Conservation (phyloP, 2,888 invertebrate species). For the Biston betularia region DNA sequence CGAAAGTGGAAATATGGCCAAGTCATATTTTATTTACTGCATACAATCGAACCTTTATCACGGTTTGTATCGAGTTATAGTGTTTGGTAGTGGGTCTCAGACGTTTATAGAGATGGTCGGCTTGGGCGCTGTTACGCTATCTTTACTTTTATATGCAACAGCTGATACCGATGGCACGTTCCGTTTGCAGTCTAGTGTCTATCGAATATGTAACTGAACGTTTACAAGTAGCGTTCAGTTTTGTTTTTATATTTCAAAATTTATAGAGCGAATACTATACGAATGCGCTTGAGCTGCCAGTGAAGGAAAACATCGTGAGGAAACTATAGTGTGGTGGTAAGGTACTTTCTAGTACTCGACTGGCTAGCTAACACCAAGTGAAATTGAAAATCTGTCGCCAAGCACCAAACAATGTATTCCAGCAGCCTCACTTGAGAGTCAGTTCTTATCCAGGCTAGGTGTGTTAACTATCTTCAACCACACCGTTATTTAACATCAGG, state of each 20-base stretch:
- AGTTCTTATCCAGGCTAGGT: no score
- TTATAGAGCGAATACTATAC: neutral
- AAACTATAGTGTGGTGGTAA: no score
- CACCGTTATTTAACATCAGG: no score
- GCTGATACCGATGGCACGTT: conserved; percentile 51
- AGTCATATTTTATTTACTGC: conserved; percentile 86
- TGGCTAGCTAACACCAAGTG: no score
- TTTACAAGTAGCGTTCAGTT: neutral
- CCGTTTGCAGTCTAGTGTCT: conserved; percentile 47
- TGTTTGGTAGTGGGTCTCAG: conserved; percentile 68
- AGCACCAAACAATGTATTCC: no score
- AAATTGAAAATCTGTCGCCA: no score
- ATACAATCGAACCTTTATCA: conserved; percentile 85
- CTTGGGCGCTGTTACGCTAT: conserved; percentile 57
- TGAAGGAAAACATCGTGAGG: no score
- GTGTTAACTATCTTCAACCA: no score
- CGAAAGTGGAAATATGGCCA: conserved; percentile 84
- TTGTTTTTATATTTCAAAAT: neutral
- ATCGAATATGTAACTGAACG: conserved; percentile 26
- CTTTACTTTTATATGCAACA: conserved; percentile 63
- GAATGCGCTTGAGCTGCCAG: no score
- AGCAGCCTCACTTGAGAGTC: no score
- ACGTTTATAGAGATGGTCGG: conserved; percentile 69
- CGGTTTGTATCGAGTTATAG: conserved; percentile 80
- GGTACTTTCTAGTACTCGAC: no score